Percentiles rank a stretch among this genome's conserved stretches.
phyloP scores from a whole-genome alignment of 1,140 invertebrate genomes.

The Contarinia nasturtii region DNA sequence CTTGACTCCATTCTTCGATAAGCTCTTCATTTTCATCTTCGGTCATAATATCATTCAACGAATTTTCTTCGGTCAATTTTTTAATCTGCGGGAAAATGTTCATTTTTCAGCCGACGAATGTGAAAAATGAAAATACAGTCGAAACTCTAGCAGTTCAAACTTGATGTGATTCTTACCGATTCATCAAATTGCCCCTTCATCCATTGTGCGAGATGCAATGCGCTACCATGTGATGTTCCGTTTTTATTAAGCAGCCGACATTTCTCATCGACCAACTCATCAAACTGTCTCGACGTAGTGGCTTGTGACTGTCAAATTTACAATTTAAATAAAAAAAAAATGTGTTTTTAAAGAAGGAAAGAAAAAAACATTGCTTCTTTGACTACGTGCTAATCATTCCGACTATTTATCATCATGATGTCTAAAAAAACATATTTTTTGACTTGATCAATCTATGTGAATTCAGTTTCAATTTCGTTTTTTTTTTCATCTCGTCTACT shows the following conservation, averaged over 20 bases:
- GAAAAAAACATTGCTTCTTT: no score
- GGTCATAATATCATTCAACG: constrained; percentile 1
- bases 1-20: constrained; percentile 47
- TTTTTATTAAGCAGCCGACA: constrained; percentile 36
- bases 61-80: no score
- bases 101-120: background rate
- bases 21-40: constrained; percentile 30
- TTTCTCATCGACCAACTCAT: constrained; percentile 35
- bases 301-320: background rate
- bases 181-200: constrained; percentile 36
- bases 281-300: constrained; percentile 24
- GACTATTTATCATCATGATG: no score
- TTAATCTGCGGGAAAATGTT: background rate
- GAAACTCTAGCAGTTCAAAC: background rate
- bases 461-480: no score
- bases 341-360: no score
- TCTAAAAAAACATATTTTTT: no score
- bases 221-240: constrained; percentile 31
- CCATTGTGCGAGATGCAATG: constrained; percentile 45
- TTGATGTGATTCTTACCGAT: background rate
- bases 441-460: no score
- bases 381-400: no score
- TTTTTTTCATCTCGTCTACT: no score
- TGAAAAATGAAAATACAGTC: no score
- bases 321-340: no score